Evolutionary conservation across 2,797 vertebrate genomes (phyloP).

Genomic region (Graptemys geographica): DNA sequence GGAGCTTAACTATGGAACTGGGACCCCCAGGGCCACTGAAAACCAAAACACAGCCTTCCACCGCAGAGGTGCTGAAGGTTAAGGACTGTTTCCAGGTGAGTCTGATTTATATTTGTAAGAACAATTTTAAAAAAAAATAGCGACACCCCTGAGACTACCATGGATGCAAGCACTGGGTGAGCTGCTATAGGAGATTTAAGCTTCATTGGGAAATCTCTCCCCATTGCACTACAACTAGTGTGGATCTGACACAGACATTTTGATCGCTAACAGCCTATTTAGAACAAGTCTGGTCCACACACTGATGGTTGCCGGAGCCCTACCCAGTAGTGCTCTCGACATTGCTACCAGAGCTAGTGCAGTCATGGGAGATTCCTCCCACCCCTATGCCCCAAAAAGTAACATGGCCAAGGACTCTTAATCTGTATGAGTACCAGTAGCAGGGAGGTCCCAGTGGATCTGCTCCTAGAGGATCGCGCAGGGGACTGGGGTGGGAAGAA

Average conservation of each 20-base stretch:
- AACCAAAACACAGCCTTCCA: not conserved
- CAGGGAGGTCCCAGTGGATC: not conserved
- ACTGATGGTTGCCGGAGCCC: fast-evolving
- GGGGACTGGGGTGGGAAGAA: not conserved
- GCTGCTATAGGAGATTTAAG: not conserved
- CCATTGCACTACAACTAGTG: fast-evolving
- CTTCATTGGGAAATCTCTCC: fast-evolving
- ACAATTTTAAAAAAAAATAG: fast-evolving
- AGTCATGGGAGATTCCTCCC: not conserved
- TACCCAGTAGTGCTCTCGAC: fast-evolving
- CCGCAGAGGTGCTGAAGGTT: not conserved
- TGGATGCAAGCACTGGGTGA: fast-evolving
- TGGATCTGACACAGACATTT: fast-evolving
- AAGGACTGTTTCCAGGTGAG: not conserved
- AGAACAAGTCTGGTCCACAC: fast-evolving
- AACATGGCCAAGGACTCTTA: not conserved
- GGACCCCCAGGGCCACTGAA: not conserved
- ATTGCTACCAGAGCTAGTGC: not conserved
- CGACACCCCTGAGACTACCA: fast-evolving
- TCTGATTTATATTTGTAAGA: fast-evolving
- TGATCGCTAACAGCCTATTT: fast-evolving
- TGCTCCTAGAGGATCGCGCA: too few relatives aligned
- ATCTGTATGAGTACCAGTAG: not conserved
- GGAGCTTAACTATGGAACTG: not conserved
- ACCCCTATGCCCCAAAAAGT: not conserved